Base-by-base conservation (phyloP, 2,113 vertebrate species). In the Phycodurus eques region DNA sequence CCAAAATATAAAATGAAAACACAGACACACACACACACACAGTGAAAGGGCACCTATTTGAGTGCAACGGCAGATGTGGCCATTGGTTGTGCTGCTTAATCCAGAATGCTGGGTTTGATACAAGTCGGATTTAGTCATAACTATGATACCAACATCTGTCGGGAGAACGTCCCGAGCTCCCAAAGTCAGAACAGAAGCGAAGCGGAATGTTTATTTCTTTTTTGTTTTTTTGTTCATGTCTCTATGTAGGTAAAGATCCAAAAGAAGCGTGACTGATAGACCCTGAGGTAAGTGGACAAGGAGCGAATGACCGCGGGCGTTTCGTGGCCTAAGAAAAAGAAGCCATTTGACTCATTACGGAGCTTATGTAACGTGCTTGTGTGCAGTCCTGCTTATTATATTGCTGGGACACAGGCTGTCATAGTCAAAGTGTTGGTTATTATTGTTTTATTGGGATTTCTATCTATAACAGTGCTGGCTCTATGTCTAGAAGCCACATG, bases 121-220 rank as follows among this genome's bases (percentile, higher is more conserved):
- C 83, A 83, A 91, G 87, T 67, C 71, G 91, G 91, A 92, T 92
- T 94, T 93, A 91, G 77, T 72, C 79, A 78, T 67, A 76, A 57
- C 87, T 78, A 86, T 88, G 89, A 91, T 70, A 83, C 75, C 73
- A 89, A 92, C 92, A 92, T 93, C 92, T 93, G 92, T 84, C 88
- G 64, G 80, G 67, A 64, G 80, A 70, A 67, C 22, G 72, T 80
- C 67, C 51, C 65, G 22, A 80, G 85, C 85, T 84, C 79, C 62
- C 70, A 62, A 69, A 56, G 56, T 56, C 44, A 11, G 20, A 56
- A 82, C 67, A 20, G 54, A 70, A 77, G 72, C 39, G 78, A 57
- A 71, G 53, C 4, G 73, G 72, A 80, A 72, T 85, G 77, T 72
- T 19, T 77, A 49, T 71, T 67, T 20, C 60, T 19, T 42, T 22